Conservation (phyloP, 2,113 vertebrate genomes). For the Hippopotamus amphibius region DNA sequence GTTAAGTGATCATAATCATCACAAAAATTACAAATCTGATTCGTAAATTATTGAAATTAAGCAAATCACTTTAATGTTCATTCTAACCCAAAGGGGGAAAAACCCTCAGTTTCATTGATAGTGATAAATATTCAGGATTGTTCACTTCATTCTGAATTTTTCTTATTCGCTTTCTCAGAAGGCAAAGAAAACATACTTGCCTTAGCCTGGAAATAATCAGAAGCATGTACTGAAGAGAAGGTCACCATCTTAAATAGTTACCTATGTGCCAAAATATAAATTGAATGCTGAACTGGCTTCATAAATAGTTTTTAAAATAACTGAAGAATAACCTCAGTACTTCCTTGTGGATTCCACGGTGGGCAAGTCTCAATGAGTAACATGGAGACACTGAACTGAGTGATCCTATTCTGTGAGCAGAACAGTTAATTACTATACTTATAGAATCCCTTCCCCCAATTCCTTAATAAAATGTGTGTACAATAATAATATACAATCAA, state of each 20-base stretch:
- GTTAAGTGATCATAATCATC: slow-evolving; percentile 12
- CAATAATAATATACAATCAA: background rate
- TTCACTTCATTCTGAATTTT: slow-evolving; percentile 65
- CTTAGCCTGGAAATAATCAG: slow-evolving; percentile 70
- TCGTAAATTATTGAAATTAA: slow-evolving; percentile 67
- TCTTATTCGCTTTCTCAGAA: background rate
- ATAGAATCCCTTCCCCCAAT: background rate
- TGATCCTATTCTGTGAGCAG: background rate
- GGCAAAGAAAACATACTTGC: slow-evolving; percentile 66
- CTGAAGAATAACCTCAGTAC: background rate
- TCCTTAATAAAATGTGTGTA: background rate
- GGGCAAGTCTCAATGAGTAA: background rate
- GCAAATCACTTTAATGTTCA: background rate
- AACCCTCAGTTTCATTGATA: background rate
- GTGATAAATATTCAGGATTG: slow-evolving; percentile 57
- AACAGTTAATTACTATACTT: background rate
- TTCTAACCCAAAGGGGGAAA: background rate
- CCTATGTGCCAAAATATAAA: slow-evolving; percentile 73
- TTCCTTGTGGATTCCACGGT: background rate
- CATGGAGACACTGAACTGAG: background rate
- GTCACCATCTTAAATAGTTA: slow-evolving; percentile 66
- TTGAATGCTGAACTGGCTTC: slow-evolving; percentile 52
- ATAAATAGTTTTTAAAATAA: background rate
- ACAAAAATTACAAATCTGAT: slow-evolving; percentile 38
- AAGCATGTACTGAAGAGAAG: slow-evolving; percentile 35